phyloP scores from a whole-genome alignment of 2,888 invertebrate species.

The Escarpia spicata region DNA sequence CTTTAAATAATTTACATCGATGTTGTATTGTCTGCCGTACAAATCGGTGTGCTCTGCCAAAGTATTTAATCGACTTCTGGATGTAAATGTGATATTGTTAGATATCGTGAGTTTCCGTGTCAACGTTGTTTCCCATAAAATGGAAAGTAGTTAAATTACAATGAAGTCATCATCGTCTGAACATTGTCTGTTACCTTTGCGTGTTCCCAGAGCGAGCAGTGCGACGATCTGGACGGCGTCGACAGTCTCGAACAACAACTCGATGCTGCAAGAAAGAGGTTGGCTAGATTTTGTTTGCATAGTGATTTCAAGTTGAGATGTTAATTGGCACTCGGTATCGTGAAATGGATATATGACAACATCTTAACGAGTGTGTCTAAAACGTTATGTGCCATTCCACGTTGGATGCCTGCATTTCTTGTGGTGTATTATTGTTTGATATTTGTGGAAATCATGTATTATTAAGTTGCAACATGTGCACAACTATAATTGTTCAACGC shows the following conservation, averaged over 20 bases:
- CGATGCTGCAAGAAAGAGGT: constrained; percentile 52
- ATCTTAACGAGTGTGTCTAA: too few species aligned
- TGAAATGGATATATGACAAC: too few species aligned
- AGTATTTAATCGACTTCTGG: background rate
- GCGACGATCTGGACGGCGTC: constrained; percentile 30
- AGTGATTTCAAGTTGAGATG: background rate
- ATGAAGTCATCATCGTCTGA: background rate
- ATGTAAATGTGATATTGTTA: too few species aligned
- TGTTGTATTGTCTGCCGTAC: background rate
- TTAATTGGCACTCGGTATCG: background rate
- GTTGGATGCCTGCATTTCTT: too few species aligned
- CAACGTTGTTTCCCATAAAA: background rate
- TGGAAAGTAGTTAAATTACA: background rate
- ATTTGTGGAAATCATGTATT: too few species aligned
- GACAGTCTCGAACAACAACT: constrained; percentile 42
- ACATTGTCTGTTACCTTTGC: background rate
- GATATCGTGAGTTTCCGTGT: background rate
- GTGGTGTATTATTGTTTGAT: too few species aligned
- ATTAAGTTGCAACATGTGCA: too few species aligned
- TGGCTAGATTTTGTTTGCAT: constrained; percentile 21
- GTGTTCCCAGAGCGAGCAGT: background rate
- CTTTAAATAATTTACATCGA: background rate
- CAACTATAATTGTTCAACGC: too few species aligned
- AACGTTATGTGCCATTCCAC: too few species aligned
- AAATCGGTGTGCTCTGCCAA: background rate